Evolutionary conservation across 2,888 invertebrate genomes (phyloP).

Genomic region (Panorpa germanica): DNA sequence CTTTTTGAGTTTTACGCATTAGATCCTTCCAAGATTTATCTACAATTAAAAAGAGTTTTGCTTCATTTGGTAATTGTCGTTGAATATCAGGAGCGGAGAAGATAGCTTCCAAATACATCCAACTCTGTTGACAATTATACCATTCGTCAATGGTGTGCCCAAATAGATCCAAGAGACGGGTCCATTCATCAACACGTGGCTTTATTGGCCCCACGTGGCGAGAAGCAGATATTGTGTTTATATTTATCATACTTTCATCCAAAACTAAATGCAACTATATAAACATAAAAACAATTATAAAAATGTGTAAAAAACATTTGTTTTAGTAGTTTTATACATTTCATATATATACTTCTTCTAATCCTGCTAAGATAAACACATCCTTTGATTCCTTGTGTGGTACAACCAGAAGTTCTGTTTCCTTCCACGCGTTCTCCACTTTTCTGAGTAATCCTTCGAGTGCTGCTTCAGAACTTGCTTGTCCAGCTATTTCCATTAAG

Average conservation of each 20-base stretch:
- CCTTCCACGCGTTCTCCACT: slow-evolving; percentile 72
- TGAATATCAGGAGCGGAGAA: slow-evolving; percentile 91
- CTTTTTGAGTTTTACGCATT: slow-evolving; percentile 64
- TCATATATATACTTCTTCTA: too few relatives aligned
- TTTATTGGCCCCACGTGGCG: slow-evolving; percentile 73
- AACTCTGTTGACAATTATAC: slow-evolving; percentile 76
- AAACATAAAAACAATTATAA: too few relatives aligned
- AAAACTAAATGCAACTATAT: slow-evolving; percentile 59
- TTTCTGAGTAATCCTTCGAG: slow-evolving; percentile 63
- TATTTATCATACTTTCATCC: slow-evolving; percentile 73
- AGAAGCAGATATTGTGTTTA: slow-evolving; percentile 74
- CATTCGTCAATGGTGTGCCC: slow-evolving; percentile 79
- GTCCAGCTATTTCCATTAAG: slow-evolving; percentile 68
- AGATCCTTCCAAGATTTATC: slow-evolving; percentile 84
- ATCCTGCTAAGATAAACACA: slow-evolving; percentile 62
- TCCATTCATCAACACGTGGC: slow-evolving; percentile 67
- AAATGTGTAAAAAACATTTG: too few relatives aligned
- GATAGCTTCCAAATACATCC: slow-evolving; percentile 88
- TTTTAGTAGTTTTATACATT: too few relatives aligned
- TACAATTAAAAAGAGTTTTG: slow-evolving; percentile 66
- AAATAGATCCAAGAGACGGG: slow-evolving; percentile 55
- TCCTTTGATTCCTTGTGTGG: slow-evolving; percentile 69
- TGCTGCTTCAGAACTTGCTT: slow-evolving; percentile 75
- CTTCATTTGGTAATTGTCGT: slow-evolving; percentile 77
- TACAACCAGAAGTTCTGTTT: slow-evolving; percentile 55